These are phyloP conservation scores for Bradypus variegatus DNA, from an alignment of 2,797 vertebrate genomes.

Conservation along the genomic window DNA sequence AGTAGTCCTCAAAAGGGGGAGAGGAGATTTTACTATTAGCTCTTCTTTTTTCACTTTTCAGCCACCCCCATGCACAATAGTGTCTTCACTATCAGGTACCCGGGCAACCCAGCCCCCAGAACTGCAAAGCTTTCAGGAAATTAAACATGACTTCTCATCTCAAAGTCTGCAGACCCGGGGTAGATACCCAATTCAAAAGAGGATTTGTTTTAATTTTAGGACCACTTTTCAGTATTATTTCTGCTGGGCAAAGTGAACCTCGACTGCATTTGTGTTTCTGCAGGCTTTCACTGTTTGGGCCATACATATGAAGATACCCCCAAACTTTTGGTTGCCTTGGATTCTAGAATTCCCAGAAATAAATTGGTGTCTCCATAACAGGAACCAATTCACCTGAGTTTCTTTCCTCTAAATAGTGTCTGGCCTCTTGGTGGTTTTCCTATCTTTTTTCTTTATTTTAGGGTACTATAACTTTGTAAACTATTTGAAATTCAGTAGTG, in stretches of 20 bases:
- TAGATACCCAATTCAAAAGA: not conserved
- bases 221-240: slow-evolving; percentile 19
- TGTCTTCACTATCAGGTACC: not conserved
- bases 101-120: not conserved
- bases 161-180: not conserved
- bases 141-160: slow-evolving; percentile 9
- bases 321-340: not conserved
- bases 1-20: not conserved
- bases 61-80: not conserved
- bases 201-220: slow-evolving; percentile 34
- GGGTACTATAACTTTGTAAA: not conserved
- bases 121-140: slow-evolving; percentile 8
- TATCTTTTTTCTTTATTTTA: not conserved
- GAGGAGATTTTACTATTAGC: not conserved
- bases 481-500: not conserved
- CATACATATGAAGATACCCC: not conserved
- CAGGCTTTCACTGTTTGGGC: not conserved
- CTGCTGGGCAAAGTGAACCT: not conserved
- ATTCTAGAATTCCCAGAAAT: not conserved
- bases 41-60: not conserved
- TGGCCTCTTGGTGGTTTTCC: not conserved
- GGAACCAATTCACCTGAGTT: not conserved
- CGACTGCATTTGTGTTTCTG: not conserved
- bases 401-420: not conserved
- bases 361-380: not conserved